phyloP scores from a whole-genome alignment of 1,140 invertebrate genomes.

The Rhyacophila brunnea region DNA sequence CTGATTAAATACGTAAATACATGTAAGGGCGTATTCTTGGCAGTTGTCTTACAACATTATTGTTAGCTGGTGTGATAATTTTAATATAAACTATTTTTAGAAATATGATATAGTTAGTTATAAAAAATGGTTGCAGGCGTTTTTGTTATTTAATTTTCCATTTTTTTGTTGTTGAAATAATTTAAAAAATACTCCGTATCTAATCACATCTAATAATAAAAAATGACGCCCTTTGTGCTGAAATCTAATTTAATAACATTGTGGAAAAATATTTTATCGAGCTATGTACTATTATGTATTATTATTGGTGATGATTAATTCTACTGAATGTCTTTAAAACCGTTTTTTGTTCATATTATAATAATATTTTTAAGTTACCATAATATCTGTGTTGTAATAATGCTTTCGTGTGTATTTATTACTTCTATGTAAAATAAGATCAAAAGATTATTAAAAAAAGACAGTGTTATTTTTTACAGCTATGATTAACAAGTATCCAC shows the following conservation, averaged over 20 bases:
- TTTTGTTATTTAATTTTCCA: neutral
- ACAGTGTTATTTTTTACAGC: no score
- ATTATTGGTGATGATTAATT: no score
- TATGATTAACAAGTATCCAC: no score
- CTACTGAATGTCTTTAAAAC: neutral
- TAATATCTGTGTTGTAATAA: no score
- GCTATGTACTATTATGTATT: no score
- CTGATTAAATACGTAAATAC: neutral
- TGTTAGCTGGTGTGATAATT: slow-evolving; percentile 32
- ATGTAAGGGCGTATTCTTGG: slow-evolving; percentile 10
- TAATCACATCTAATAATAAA: no score
- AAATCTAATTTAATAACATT: slow-evolving; percentile 22
- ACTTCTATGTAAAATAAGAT: no score
- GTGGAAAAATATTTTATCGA: slow-evolving; percentile 34
- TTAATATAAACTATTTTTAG: slow-evolving; percentile 11
- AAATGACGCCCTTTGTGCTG: slow-evolving; percentile 29
- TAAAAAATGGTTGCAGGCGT: slow-evolving; percentile 8
- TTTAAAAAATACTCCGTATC: slow-evolving; percentile 9
- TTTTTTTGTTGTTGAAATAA: slow-evolving; percentile 2
- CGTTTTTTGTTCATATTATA: slow-evolving; percentile 3
- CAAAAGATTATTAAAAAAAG: no score
- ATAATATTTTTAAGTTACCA: neutral
- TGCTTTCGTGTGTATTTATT: no score
- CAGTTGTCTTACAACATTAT: slow-evolving; percentile 30
- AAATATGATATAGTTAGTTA: slow-evolving; percentile 3